Evolutionary conservation across 2,888 invertebrate species (phyloP).

Genomic region (Aleiodes alternator): DNA sequence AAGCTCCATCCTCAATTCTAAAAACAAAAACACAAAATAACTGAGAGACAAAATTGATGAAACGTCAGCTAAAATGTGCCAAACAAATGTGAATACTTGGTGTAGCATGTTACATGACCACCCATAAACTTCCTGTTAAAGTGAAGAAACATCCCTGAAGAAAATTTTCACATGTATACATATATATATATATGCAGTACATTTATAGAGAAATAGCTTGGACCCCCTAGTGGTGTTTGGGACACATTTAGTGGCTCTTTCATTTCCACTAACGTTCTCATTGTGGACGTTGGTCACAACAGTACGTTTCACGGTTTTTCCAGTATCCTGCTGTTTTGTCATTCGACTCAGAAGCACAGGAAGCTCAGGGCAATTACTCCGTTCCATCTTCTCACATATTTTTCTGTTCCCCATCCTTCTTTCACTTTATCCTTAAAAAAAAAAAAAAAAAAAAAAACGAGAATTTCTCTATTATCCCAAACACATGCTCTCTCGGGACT

Average conservation of each 20-base stretch:
- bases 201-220: constrained; percentile 25
- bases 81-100: constrained; percentile 51
- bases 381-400: constrained; percentile 37
- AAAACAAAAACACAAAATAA: constrained; percentile 13
- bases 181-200: constrained; percentile 18
- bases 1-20: background rate
- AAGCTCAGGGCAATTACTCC: constrained; percentile 49
- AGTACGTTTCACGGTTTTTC: constrained; percentile 63
- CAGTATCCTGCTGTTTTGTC: constrained; percentile 43
- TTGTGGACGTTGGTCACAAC: constrained; percentile 70
- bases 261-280: constrained; percentile 57
- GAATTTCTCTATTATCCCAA: constrained; percentile 17
- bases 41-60: constrained; percentile 4
- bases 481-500: constrained; percentile 32
- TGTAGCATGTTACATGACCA: constrained; percentile 60
- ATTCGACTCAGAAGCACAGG: constrained; percentile 50
- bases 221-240: constrained; percentile 38
- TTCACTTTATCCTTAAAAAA: too few species aligned
- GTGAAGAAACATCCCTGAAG: background rate
- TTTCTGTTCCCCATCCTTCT: constrained; percentile 11
- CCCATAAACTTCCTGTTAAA: constrained; percentile 37
- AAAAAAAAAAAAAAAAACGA: too few species aligned
- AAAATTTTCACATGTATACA: constrained; percentile 13
- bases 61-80: constrained; percentile 14
- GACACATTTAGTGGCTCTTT: constrained; percentile 50